Percentiles rank a stretch among this genome's conserved stretches.
phyloP scores from a whole-genome alignment of 2,888 invertebrate genomes.

The Melanargia galathea region DNA sequence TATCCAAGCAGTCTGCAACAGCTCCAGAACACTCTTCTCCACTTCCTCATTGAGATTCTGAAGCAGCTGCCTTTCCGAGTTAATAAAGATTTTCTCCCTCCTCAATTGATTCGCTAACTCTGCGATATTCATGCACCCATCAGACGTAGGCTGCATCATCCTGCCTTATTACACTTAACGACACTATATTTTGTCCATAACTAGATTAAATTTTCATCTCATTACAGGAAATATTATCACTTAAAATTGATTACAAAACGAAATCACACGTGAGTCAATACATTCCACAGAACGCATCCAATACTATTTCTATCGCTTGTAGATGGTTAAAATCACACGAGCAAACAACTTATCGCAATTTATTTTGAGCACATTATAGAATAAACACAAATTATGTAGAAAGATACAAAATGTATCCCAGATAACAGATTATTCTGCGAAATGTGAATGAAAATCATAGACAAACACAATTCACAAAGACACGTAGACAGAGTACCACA shows the following conservation, averaged over 20 bases:
- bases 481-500: too few relatives aligned
- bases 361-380: conserved; percentile 15
- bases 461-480: too few relatives aligned
- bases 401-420: too few relatives aligned
- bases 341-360: conserved; percentile 5
- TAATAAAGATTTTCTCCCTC: conserved; percentile 93
- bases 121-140: conserved; percentile 77
- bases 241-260: conserved; percentile 27
- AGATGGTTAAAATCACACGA: conserved; percentile 4
- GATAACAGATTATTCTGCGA: too few relatives aligned
- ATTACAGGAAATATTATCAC: conserved; percentile 40
- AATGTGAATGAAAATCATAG: too few relatives aligned
- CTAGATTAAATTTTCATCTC: conserved; percentile 34
- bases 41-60: conserved; percentile 89
- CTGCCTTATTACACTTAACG: conserved; percentile 49
- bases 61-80: conserved; percentile 91
- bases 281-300: background rate
- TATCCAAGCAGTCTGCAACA: conserved; percentile 91
- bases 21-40: conserved; percentile 77
- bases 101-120: conserved; percentile 84
- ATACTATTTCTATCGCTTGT: background rate
- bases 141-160: conserved; percentile 77
- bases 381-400: conserved; percentile 40
- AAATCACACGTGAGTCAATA: conserved; percentile 14
- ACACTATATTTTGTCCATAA: conserved; percentile 48